Evolutionary conservation across 2,888 invertebrate genomes (phyloP), one percentile per base, ranked within the genome.

Genomic region (Lucinisca nassula): DNA sequence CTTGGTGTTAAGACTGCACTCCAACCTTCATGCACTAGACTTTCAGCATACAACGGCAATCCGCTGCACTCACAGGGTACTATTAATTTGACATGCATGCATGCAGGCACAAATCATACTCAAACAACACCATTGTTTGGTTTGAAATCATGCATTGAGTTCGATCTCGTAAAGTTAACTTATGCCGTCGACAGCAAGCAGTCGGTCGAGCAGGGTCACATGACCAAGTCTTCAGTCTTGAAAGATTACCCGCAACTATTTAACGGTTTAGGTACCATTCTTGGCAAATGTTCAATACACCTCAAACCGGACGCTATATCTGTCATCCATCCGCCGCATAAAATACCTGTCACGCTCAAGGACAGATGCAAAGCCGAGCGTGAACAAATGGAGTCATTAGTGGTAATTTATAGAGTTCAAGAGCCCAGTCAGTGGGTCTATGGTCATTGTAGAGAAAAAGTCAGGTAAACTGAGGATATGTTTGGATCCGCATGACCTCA

Each of bases 1-100:
- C 40, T 70, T 77, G 77, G 55, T 77, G 51, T 77, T 37, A 74
- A 45, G 21, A 74, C 74, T 32, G 74, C 74, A 74, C 72, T 72
- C 72, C n/a, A n/a, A n/a, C n/a, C n/a, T n/a, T n/a, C n/a, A n/a
- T n/a, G n/a, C n/a, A n/a, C n/a, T n/a, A n/a, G n/a, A n/a, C n/a
- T n/a, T n/a, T n/a, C 45, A n/a, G n/a, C n/a, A n/a, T n/a, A n/a
- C n/a, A n/a, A n/a, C n/a, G n/a, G n/a, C n/a, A n/a, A n/a, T n/a
- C n/a, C n/a, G n/a, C n/a, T n/a, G n/a, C n/a, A n/a, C n/a, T n/a
- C n/a, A n/a, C n/a, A n/a, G n/a, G n/a, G n/a, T n/a, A n/a, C n/a
- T n/a, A n/a, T n/a, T n/a, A n/a, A n/a, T n/a, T n/a, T n/a, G n/a
- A n/a, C n/a, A 45, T 45, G 45, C 45, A 45, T 17, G 45, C 45